Evolutionary conservation across 2,113 vertebrate species (phyloP).

Genomic region (Myrmecobius fasciatus): DNA sequence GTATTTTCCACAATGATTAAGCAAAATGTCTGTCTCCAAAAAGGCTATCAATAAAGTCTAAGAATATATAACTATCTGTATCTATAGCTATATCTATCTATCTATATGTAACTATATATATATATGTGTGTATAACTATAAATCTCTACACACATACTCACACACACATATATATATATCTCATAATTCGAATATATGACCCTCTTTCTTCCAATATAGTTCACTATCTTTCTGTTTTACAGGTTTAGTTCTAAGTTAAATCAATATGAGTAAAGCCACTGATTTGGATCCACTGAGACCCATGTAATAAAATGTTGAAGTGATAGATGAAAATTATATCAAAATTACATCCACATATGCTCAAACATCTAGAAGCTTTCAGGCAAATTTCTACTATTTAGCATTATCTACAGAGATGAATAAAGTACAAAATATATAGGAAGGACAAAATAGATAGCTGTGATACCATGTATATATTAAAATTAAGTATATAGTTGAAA

Average conservation of each 20-base stretch:
- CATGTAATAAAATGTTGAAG: background rate
- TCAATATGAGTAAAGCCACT: background rate
- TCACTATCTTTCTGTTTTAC: background rate
- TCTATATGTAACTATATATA: background rate
- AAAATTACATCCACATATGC: background rate
- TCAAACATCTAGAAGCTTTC: background rate
- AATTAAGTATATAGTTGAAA: background rate
- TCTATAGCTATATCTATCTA: background rate
- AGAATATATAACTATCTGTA: background rate
- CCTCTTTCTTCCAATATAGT: background rate
- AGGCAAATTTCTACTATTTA: background rate
- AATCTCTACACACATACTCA: too few relatives aligned
- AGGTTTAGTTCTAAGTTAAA: background rate
- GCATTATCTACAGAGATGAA: background rate
- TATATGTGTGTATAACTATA: too few relatives aligned
- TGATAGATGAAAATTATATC: background rate
- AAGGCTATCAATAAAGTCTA: background rate
- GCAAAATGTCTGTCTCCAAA: background rate
- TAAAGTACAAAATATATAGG: background rate
- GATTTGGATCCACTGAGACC: background rate
- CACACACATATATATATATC: background rate
- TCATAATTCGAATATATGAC: background rate
- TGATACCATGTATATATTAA: background rate
- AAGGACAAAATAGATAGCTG: background rate
- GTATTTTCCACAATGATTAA: background rate